Evolutionary conservation across 2,113 vertebrate species (phyloP).

Genomic region (Acanthisitta chloris): DNA sequence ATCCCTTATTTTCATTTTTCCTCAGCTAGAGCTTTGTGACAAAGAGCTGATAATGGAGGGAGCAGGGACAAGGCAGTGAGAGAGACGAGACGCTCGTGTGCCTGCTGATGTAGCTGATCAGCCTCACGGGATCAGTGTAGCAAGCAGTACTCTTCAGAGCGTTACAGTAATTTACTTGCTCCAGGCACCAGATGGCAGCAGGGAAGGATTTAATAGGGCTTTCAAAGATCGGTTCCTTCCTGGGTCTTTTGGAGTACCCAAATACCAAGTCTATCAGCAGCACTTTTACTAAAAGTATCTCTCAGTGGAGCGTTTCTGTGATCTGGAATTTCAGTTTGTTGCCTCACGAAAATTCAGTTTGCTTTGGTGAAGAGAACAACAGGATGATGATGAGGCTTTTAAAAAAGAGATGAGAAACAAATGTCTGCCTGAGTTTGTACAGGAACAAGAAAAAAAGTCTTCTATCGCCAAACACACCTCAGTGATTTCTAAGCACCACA

Average conservation of each 20-base stretch:
- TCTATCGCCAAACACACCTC: not conserved
- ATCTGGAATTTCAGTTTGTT: not conserved
- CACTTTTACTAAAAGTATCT: not conserved
- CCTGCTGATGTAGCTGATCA: not conserved
- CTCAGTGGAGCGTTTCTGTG: not conserved
- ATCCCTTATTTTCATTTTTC: not conserved
- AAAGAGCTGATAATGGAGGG: not conserved
- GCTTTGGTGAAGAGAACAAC: not conserved
- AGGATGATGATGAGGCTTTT: not conserved
- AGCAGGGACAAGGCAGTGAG: not conserved
- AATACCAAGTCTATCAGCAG: not conserved
- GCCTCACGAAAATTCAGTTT: not conserved
- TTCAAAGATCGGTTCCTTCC: not conserved
- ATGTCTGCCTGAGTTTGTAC: not conserved
- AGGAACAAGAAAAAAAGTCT: not conserved
- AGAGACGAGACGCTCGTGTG: not conserved
- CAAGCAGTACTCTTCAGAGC: not conserved
- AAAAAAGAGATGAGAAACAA: not conserved
- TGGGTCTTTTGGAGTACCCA: not conserved
- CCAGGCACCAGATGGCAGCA: conserved; percentile 57
- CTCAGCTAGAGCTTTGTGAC: not conserved
- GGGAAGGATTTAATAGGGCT: not conserved
- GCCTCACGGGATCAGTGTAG: not conserved
- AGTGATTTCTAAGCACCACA: not conserved
- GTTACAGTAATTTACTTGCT: conserved; percentile 23